phyloP scores from a whole-genome alignment of 2,113 vertebrate species.

The Protobothrops mucrosquamatus region DNA sequence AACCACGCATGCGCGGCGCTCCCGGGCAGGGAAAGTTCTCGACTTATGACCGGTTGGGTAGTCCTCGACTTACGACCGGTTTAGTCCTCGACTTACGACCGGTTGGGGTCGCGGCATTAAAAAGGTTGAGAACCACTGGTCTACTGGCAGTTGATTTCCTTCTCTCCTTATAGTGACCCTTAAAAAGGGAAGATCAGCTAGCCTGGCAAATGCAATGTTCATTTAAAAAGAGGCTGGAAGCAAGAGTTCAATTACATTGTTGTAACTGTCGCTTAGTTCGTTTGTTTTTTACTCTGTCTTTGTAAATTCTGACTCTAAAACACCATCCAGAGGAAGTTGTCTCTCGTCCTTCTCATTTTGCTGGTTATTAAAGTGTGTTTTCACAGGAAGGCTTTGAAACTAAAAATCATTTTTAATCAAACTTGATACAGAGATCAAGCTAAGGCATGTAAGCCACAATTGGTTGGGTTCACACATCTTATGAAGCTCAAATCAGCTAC shows the following conservation, averaged over 20 bases:
- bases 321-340: not conserved
- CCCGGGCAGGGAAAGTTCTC: too few species aligned
- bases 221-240: not conserved
- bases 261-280: not conserved
- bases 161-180: not conserved
- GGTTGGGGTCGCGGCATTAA: too few species aligned
- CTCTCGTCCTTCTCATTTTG: not conserved
- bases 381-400: not conserved
- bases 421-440: not conserved
- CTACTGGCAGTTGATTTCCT: too few species aligned
- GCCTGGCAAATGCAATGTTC: not conserved
- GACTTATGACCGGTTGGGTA: too few species aligned
- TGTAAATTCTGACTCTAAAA: not conserved
- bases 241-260: not conserved
- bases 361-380: not conserved
- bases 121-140: too few species aligned
- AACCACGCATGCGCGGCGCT: too few species aligned
- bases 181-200: not conserved
- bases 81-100: too few species aligned
- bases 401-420: not conserved
- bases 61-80: too few species aligned
- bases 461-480: not conserved
- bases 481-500: not conserved
- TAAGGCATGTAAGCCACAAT: not conserved
- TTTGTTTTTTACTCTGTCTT: not conserved